phyloP scores from a whole-genome alignment of 1,140 invertebrate species.

The Macrostomum lignano region DNA sequence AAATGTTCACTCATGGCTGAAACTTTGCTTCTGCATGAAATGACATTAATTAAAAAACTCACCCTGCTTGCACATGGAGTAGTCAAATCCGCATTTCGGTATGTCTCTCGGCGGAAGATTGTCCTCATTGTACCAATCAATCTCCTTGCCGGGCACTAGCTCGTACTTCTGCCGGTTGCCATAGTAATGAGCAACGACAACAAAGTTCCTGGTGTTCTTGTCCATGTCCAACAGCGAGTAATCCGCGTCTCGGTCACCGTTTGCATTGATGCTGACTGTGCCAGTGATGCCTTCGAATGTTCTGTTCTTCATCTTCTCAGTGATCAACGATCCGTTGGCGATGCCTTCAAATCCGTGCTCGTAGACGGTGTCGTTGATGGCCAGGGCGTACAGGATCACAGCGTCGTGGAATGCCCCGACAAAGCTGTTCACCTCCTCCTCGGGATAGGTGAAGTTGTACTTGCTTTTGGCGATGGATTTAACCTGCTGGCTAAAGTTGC shows the following conservation, averaged over 20 bases:
- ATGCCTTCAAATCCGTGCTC: slow-evolving; percentile 46
- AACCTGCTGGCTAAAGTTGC: slow-evolving; percentile 5
- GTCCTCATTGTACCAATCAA: slow-evolving; percentile 54
- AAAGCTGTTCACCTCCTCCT: slow-evolving; percentile 29
- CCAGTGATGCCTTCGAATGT: slow-evolving; percentile 60
- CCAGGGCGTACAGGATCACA: slow-evolving; percentile 53
- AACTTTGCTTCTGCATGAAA: too few species aligned
- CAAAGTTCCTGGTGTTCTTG: slow-evolving; percentile 45
- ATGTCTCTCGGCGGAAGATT: slow-evolving; percentile 45
- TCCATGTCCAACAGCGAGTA: slow-evolving; percentile 68
- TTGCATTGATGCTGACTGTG: slow-evolving; percentile 56
- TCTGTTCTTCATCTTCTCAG: slow-evolving; percentile 51
- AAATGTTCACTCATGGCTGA: too few species aligned
- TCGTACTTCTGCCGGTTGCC: slow-evolving; percentile 38
- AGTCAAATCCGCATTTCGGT: slow-evolving; percentile 62
- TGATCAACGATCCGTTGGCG: slow-evolving; percentile 42
- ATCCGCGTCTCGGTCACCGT: slow-evolving; percentile 60
- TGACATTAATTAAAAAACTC: too few species aligned
- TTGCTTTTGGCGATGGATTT: slow-evolving; percentile 4
- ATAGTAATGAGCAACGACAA: slow-evolving; percentile 59
- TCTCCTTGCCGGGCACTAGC: slow-evolving; percentile 38
- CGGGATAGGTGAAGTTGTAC: neutral
- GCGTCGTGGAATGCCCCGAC: slow-evolving; percentile 66
- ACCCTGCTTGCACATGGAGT: too few species aligned
- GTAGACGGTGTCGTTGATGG: slow-evolving; percentile 50